phyloP scores from a whole-genome alignment of 2,113 vertebrate species.

The Rynchops niger region DNA sequence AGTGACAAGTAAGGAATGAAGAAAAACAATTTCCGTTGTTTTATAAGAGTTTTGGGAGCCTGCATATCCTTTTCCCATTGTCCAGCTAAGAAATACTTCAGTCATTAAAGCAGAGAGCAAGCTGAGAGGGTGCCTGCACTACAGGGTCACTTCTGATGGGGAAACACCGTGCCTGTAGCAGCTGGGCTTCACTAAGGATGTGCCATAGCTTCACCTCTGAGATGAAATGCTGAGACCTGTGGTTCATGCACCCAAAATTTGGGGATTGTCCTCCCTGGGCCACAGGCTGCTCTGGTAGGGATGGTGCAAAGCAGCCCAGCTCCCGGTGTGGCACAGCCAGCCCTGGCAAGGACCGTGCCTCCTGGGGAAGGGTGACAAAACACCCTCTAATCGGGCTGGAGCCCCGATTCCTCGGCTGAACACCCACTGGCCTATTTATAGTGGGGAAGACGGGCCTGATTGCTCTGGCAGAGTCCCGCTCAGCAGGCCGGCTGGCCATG shows the following conservation, averaged over 20 bases:
- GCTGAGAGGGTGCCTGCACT: neutral
- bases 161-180: fast-evolving
- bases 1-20: neutral
- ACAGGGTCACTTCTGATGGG: neutral
- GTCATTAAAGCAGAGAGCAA: neutral
- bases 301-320: neutral
- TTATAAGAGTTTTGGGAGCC: neutral
- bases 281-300: neutral
- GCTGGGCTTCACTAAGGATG: neutral
- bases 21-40: neutral
- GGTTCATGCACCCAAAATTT: neutral
- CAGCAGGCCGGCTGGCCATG: neutral
- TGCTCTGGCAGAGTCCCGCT: neutral
- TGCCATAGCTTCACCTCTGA: neutral
- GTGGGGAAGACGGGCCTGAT: neutral
- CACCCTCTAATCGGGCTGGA: neutral
- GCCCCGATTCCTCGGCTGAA: neutral
- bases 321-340: neutral
- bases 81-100: neutral
- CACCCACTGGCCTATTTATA: neutral
- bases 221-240: neutral
- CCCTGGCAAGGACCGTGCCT: neutral
- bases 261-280: neutral
- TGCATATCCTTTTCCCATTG: neutral
- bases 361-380: neutral